Percentiles rank a stretch among this genome's conserved stretches.
Conservation (phyloP, 2,113 vertebrate genomes). For the Eolophus roseicapilla region DNA sequence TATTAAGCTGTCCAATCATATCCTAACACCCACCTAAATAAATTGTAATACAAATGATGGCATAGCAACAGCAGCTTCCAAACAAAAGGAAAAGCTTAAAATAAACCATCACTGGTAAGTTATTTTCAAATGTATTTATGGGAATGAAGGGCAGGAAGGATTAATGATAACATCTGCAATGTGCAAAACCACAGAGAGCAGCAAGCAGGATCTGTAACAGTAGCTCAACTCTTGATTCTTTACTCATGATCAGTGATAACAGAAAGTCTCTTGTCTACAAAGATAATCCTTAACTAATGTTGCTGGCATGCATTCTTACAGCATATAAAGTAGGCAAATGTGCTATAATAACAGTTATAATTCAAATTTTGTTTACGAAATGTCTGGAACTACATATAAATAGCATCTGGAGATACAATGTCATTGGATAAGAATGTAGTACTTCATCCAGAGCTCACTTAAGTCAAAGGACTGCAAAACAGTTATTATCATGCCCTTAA, state of each 20-base stretch:
- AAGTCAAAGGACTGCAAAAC: not conserved
- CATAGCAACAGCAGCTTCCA: not conserved
- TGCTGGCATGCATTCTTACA: not conserved
- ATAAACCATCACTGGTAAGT: not conserved
- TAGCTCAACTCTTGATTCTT: not conserved
- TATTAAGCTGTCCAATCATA: not conserved
- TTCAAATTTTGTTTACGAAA: not conserved
- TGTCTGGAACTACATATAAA: not conserved
- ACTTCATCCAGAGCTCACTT: not conserved
- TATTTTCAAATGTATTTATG: not conserved
- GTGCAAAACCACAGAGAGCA: not conserved
- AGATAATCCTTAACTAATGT: not conserved
- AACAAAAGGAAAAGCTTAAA: constrained; percentile 14
- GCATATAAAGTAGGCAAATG: not conserved
- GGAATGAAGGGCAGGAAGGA: not conserved
- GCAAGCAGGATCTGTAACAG: not conserved
- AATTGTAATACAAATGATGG: not conserved
- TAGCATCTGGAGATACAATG: not conserved
- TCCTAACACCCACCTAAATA: not conserved
- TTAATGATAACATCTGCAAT: not conserved
- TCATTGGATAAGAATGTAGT: constrained; percentile 12
- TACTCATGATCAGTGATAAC: not conserved
- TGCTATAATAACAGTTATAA: not conserved
- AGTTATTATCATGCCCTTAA: not conserved
- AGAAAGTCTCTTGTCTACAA: not conserved